Evolutionary conservation across 2,113 vertebrate species (phyloP), one percentile per base, ranked within the genome.

Genomic region (Hymenochirus boettgeri): DNA sequence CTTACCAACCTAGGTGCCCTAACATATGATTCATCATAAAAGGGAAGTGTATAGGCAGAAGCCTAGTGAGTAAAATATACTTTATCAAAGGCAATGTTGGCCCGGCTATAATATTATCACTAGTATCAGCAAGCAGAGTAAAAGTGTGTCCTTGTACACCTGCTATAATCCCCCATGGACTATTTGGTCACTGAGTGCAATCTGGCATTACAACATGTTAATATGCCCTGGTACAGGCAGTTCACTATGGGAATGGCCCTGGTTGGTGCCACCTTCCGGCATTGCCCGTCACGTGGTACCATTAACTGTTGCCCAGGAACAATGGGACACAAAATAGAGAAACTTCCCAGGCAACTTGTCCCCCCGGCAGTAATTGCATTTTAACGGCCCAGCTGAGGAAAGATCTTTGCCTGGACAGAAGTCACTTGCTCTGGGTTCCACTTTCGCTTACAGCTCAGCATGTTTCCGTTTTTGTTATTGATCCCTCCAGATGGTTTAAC

Each of bases 401-500:
- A 23, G 23, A 19, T 58, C 46, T 50, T n/a, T 23, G n/a, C 17
- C 26, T 11, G 35, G 19, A 57, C n/a, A 39, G 33, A 59, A 42
- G 18, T 57, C 39, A 46, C 11, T 57, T 31, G 18, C 21, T n/a
- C 25, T 21, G 33, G 24, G 55, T 55, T 66, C n/a, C 64, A 66
- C 55, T 39, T 5, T 42, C 25, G 21, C 64, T 37, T 25, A 23
- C 55, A 23, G 45, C 46, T 17, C n/a, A 7, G 22, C 22, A 5
- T 21, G 31, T 39, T 57, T 31, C 37, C n/a, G n/a, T 66, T 45
- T 58, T 66, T 66, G 55, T 58, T 19, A 57, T 66, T 55, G 64
- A 66, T 23, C 29, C 2, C 22, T 66, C 55, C 64, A 66, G 45
- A 24, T 18, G 4, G 11, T 22, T 51, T 25, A 35, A 35, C 39